phyloP scores from a whole-genome alignment of 2,113 vertebrate species.

The Machaerirhynchus nigripectus region DNA sequence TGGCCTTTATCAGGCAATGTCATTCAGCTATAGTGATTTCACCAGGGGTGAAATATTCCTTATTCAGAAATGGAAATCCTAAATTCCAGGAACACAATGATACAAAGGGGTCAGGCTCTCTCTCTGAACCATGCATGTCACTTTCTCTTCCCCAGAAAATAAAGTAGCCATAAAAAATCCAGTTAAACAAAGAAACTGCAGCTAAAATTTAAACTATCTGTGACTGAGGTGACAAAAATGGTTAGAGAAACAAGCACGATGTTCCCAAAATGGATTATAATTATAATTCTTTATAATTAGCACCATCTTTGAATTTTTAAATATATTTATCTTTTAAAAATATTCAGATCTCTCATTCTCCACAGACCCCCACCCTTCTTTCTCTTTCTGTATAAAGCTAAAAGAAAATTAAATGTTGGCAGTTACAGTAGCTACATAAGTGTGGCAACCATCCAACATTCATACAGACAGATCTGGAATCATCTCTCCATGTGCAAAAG shows the following conservation, averaged over 20 bases:
- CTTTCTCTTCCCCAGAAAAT: background rate
- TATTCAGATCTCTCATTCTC: background rate
- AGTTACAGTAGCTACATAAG: constrained; percentile 43
- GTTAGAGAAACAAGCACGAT: background rate
- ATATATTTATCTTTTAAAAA: constrained; percentile 7
- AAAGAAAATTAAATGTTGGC: constrained; percentile 48
- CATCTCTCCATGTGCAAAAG: constrained; percentile 21
- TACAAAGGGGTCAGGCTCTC: background rate
- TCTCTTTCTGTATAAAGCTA: constrained; percentile 3
- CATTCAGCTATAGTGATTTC: constrained; percentile 54
- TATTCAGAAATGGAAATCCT: constrained; percentile 56
- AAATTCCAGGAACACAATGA: constrained; percentile 21
- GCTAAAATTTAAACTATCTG: constrained; percentile 21
- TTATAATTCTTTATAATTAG: constrained; percentile 26
- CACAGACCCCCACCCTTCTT: background rate
- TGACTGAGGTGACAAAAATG: background rate
- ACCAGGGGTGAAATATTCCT: constrained; percentile 36
- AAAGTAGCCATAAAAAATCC: constrained; percentile 1
- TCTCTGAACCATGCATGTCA: background rate
- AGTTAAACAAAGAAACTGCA: background rate
- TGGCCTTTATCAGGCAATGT: constrained; percentile 5
- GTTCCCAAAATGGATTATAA: background rate
- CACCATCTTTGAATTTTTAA: constrained; percentile 10
- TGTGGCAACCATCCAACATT: constrained; percentile 41
- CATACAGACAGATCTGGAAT: constrained; percentile 16